phyloP scores from a whole-genome alignment of 2,888 invertebrate genomes.

The Caenorhabditis doughertyi region DNA sequence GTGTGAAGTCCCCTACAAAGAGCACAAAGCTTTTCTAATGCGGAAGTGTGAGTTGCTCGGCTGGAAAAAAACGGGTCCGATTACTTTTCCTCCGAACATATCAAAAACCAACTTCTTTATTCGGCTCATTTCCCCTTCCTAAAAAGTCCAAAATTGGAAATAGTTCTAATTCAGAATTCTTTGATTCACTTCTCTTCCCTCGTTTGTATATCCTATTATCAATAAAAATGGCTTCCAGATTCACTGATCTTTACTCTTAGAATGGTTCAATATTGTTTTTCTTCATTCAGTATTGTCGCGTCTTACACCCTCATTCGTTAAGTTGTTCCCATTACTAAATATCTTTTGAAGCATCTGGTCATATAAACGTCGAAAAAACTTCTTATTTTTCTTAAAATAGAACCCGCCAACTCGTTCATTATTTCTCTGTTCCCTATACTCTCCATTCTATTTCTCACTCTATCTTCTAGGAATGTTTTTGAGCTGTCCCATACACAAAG shows the following conservation, averaged over 20 bases:
- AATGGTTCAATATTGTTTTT: no score
- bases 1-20: not conserved
- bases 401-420: conserved; percentile 1
- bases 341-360: no score
- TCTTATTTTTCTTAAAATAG: not conserved
- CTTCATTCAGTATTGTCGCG: no score
- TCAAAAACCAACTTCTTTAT: conserved; percentile 40
- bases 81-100: conserved; percentile 27
- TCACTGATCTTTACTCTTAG: no score
- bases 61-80: conserved; percentile 46
- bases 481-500: conserved; percentile 43
- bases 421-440: not conserved
- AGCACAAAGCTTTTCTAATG: conserved; percentile 35
- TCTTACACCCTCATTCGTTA: no score
- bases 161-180: not conserved
- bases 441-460: conserved; percentile 12
- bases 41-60: conserved; percentile 56
- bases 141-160: conserved; percentile 33
- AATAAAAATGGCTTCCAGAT: no score
- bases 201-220: no score
- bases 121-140: conserved; percentile 44
- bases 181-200: not conserved
- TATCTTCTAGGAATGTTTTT: conserved; percentile 5
- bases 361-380: no score
- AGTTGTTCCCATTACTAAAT: no score